Base-by-base conservation (phyloP, 2,113 vertebrate genomes). In the Rhodinocichla rosea region DNA sequence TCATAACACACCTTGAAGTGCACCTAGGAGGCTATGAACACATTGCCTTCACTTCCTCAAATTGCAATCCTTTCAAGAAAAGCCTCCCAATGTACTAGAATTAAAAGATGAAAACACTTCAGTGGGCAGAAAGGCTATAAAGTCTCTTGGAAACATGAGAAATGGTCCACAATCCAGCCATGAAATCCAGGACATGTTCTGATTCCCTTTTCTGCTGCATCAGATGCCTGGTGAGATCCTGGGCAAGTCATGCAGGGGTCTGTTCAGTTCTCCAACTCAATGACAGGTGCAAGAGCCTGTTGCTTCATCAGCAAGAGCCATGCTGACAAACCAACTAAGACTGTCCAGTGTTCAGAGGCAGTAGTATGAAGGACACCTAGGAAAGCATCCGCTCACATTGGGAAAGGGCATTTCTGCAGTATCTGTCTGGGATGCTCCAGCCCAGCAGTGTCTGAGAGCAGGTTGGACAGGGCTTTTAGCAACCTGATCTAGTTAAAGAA, bases 131-230 rank as follows among this genome's bases (percentile, higher is more conserved):
- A 91, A 49, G 37, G 40, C 40, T 65, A 16, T 32, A 8, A 76
- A 86, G 22, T 45, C 18, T 74, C 53, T 32, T 63, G 42, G 33
- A 65, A 63, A 89, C 24, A 28, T 39, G 7, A 82, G 45, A 69
- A 27, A 68, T 11, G 20, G 23, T 57, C 33, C 67, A n/a, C 0
- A 0, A 40, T 76, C 30, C 0, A 0, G 57, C 27, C 6, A 0
- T 3, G 13, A 53, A 62, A 73, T 32, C 13, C 44, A 39, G 50
- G 24, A 71, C 32, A 76, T 33, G 8, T 30, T 45, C 37, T 37
- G 57, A 40, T 17, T 92, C 49, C 22, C 19, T 27, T 5, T 87
- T 64, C 83, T 84, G 57, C 81, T 89, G 42, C 45, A 83, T 42
- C 47, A 84, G 22, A 42, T 47, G 42, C 18, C 45, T 11, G 2